Evolutionary conservation across 1,140 invertebrate genomes (phyloP).

Genomic region (Zaprionus gabonicus): DNA sequence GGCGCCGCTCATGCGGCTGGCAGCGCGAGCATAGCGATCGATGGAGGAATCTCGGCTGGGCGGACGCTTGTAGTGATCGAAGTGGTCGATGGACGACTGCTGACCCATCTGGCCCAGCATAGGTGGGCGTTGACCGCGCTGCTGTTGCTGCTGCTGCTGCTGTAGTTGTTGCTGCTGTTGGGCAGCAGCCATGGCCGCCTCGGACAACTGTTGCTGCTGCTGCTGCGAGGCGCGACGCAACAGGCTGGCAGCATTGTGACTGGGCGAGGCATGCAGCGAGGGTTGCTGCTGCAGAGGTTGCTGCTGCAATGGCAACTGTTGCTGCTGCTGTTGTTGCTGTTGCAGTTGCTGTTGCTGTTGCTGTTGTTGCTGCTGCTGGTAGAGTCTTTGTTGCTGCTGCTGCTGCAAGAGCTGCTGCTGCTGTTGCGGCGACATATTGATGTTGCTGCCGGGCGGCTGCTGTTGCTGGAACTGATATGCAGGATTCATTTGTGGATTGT

Average conservation of each 20-base stretch:
- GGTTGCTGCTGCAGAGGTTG: slow-evolving; percentile 63
- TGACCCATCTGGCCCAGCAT: slow-evolving; percentile 85
- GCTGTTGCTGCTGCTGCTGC: slow-evolving; percentile 73
- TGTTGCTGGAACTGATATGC: slow-evolving; percentile 39
- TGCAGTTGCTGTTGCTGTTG: slow-evolving; percentile 6
- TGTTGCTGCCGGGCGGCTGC: slow-evolving; percentile 58
- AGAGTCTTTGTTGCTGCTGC: slow-evolving; percentile 37
- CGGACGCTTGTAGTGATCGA: slow-evolving; percentile 97
- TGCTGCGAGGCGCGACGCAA: slow-evolving; percentile 71
- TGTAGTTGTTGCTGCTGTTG: slow-evolving; percentile 47
- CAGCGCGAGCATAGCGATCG: slow-evolving; percentile 90
- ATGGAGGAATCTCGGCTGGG: slow-evolving; percentile 94
- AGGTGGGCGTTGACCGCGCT: slow-evolving; percentile 85
- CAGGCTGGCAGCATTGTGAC: slow-evolving; percentile 64
- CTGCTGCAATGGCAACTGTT: slow-evolving; percentile 42
- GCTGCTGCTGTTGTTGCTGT: slow-evolving; percentile 41
- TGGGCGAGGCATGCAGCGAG: slow-evolving; percentile 63
- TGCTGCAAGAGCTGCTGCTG: slow-evolving; percentile 48
- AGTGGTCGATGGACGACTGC: slow-evolving; percentile 88
- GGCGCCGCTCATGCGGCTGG: slow-evolving; percentile 85
- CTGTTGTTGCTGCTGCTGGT: slow-evolving; percentile 32
- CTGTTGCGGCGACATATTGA: slow-evolving; percentile 38
- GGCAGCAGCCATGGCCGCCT: slow-evolving; percentile 52
- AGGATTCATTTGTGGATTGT: slow-evolving; percentile 36
- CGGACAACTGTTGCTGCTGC: slow-evolving; percentile 66